Conservation (phyloP, 1,140 invertebrate genomes). For the Euura lappo region DNA sequence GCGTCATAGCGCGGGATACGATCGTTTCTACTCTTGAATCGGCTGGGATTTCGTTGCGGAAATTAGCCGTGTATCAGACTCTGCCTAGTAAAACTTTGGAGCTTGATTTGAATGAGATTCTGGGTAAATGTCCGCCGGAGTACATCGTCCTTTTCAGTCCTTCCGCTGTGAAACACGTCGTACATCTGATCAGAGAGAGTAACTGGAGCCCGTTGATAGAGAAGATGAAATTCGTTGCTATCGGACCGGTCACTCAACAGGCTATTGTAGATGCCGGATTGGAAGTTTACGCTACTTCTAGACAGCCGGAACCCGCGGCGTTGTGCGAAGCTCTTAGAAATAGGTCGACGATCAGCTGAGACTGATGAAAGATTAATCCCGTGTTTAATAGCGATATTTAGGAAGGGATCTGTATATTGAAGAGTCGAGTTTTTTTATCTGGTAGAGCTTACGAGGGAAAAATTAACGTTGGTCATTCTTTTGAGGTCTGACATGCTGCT, state of each 20-base stretch:
- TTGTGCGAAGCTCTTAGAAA: conserved; percentile 41
- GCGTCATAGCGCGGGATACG: conserved; percentile 52
- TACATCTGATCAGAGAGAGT: conserved; percentile 28
- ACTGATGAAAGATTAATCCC: too few relatives aligned
- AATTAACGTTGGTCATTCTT: too few relatives aligned
- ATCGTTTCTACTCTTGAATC: conserved; percentile 40
- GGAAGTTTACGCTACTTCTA: conserved; percentile 37
- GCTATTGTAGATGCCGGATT: conserved; percentile 40
- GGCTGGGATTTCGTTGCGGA: conserved; percentile 39
- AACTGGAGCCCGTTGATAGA: conserved; percentile 22
- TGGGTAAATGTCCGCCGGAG: conserved; percentile 25
- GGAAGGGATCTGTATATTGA: too few relatives aligned
- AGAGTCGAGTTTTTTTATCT: too few relatives aligned
- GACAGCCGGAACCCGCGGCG: conserved; percentile 49
- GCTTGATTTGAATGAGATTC: conserved; percentile 33
- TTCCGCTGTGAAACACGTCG: conserved; percentile 45
- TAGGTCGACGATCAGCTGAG: neutral
- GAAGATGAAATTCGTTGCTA: conserved; percentile 48
- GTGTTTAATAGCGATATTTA: too few relatives aligned
- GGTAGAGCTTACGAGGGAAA: too few relatives aligned
- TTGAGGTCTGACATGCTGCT: too few relatives aligned
- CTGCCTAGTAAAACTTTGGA: conserved; percentile 42
- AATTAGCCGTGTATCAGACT: conserved; percentile 48
- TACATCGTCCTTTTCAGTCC: conserved; percentile 56
- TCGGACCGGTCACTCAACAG: conserved; percentile 51